Base-by-base conservation (phyloP, 2,888 invertebrate species). In the Hecatera dysodea region DNA sequence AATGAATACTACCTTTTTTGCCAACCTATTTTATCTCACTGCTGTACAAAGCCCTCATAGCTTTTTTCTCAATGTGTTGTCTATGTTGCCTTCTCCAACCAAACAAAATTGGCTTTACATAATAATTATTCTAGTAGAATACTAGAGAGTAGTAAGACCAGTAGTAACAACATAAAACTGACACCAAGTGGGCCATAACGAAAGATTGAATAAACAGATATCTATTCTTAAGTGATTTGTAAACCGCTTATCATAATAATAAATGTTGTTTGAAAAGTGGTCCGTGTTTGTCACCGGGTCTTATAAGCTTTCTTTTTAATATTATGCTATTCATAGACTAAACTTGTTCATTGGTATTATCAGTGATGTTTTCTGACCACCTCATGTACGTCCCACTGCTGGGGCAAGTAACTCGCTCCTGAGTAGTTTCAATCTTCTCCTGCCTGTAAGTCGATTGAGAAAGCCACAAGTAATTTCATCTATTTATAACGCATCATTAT, bases 231-330 rank as follows among this genome's bases (percentile, higher is more conserved):
- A 57, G 46, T 62, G 61, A 78, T 74, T 78, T 74, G 80, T 72
- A 70, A 78, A 72, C 74, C 46, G 66, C 70, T 67, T 60, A 66
- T 52, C 53, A 44, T 42, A 60, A 52, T 60, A 60, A 57, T 44
- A 56, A 53, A 61, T 63, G 70, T 80, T 61, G 78, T 68, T 82
- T 74, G 80, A 77, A 72, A 60, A 71, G 65, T 82, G 29, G 80
- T 65, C 57, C 55, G 17, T 66, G 66, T 63, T 60, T 74, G 74
- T 72, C 82, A 70, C 69, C 65, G 77, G 33, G 59, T 52, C 27
- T 9, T 46, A 48, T 59, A 33, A 22, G 52, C 81, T 82, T 83
- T 82, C 83, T 83, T 82, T 80, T 81, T 50, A 62, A 52, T 44
- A 57, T 22, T 55, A 48, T 27, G 1, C 62, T 55, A 48, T 27